A percentile compares a stretch with the other conserved stretches of the same genome.
These are phyloP conservation scores for Mercenaria mercenaria DNA, from an alignment of 1,140 invertebrate species.

Conservation along the genomic window DNA sequence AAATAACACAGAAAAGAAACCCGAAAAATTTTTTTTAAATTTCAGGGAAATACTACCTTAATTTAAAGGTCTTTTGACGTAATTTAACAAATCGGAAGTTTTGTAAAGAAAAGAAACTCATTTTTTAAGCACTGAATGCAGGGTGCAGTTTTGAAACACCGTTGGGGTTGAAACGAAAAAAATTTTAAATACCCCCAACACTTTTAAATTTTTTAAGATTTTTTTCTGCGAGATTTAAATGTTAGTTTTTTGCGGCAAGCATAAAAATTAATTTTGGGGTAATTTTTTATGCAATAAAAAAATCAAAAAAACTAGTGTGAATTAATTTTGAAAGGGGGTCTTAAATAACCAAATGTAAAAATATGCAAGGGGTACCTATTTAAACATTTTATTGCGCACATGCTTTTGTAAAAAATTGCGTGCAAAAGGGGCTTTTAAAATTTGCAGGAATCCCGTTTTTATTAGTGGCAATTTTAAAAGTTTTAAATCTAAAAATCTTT, in stretches of 20 bases:
- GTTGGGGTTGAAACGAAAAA: constrained; percentile 1
- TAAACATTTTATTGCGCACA: not conserved
- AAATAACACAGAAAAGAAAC: not conserved
- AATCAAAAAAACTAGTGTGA: not conserved
- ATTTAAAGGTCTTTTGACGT: constrained; percentile 1
- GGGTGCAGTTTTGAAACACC: constrained; percentile 12
- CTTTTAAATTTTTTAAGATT: constrained; percentile 10
- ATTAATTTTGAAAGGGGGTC: not conserved
- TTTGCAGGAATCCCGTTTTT: too few species aligned
- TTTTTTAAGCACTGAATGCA: not conserved
- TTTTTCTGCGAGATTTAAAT: constrained; percentile 5
- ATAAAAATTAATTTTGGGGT: not conserved
- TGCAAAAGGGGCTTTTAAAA: too few species aligned
- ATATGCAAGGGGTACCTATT: not conserved
- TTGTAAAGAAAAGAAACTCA: not conserved
- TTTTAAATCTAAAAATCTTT: too few species aligned
- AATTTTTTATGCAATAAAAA: not conserved
- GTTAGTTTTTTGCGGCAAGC: not conserved
- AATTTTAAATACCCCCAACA: not conserved
- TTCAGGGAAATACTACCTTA: not conserved
- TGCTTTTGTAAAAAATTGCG: not conserved
- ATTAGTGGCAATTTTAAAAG: too few species aligned
- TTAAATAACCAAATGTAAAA: not conserved
- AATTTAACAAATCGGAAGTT: not conserved
- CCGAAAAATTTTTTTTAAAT: not conserved